Base-by-base conservation (phyloP, 1,140 invertebrate genomes). In the Euglossa dilemma region DNA sequence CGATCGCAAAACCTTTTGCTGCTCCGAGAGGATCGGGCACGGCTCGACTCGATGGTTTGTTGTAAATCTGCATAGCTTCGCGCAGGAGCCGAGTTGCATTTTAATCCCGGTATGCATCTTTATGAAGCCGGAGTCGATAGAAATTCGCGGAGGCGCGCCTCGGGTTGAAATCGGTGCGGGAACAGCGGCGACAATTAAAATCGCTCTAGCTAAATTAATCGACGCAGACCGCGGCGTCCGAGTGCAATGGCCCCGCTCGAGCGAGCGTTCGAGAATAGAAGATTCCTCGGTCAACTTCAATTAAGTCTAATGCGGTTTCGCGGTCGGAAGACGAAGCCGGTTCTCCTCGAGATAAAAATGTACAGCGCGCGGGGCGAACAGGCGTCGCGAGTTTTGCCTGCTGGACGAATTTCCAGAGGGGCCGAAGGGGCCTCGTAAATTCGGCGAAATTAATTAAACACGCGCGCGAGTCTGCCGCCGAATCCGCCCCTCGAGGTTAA, bases 361-460 rank as follows among this genome's bases (percentile, higher is more conserved):
- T 36, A 36, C 36, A 36, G 4, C 61, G 25, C 61, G 28, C 8
- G 18, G 61, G 18, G 61, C 61, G n/a, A 25, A 25, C 2, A 61
- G 11, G 14, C 16, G 25, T 61, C 59, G 25, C 2, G n/a, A n/a
- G 14, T 61, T n/a, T 25, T 25, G 7, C 8, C 28, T 28, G 16
- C 18, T 63, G 16, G 9, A 63, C 25, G 36, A 36, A 28, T 36
- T 14, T 12, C 12, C 69, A 71, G 52, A 71, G 69, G 20, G 69
- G 64, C 8, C 8, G 7, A 9, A 50, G 8, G 9, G 47, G 47
- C 8, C 52, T 71, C 16, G 12, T 71, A 71, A 43, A 52, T 20
- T 25, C 25, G 20, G 8, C 69, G 50, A 45, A 56, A 77, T 77
- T 77, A 67, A 67, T 77, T 52, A 77, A 77, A 77, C 50, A 36